Evolutionary conservation across 2,113 vertebrate species (phyloP), one percentile per base, ranked within the genome.

Genomic region (Actenoides hombroni): DNA sequence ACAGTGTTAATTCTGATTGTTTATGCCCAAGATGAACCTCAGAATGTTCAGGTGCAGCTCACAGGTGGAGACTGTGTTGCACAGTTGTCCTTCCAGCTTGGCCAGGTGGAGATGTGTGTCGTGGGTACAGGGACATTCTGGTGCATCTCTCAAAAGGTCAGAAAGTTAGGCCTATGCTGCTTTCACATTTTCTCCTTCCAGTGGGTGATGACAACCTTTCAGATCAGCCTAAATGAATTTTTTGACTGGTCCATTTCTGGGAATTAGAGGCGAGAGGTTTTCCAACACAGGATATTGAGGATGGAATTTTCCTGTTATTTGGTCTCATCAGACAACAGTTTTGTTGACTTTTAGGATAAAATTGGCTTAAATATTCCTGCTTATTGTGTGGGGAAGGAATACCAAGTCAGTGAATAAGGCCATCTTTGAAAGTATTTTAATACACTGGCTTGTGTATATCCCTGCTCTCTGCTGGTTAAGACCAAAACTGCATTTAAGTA

Each of bases 401-500:
- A 57, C 33, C 28, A 44, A 85, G 59, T 39, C 60, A 75, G 16
- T 39, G 56, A 39, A 16, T 57, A 40, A 78, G 42, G 83, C 75
- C 68, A 46, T 68, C 16, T 87, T 80, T 54, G 60, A 20, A 57
- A 78, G 33, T 48, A n/a, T 53, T 92, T 86, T 59, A 25, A 28
- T 77, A 28, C 51, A 37, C 39, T 31, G 73, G 77, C 75, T 83
- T 31, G 60, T 33, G 90, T 90, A 79, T 92, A 64, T 90, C 90
- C 90, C 92, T 95, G 88, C 96, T 94, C 95, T 96, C 94, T 95
- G 77, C 94, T 97, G 96, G 96, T 84, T 93, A 46, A 83, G 53
- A 73, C 65, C 77, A 94, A 96, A 96, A 96, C 25, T 96, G 37
- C 94, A 93, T 92, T 95, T 46, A 60, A 79, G 76, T n/a, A 46